Conservation (phyloP, 2,797 vertebrate species). For the Mustela erminea region DNA sequence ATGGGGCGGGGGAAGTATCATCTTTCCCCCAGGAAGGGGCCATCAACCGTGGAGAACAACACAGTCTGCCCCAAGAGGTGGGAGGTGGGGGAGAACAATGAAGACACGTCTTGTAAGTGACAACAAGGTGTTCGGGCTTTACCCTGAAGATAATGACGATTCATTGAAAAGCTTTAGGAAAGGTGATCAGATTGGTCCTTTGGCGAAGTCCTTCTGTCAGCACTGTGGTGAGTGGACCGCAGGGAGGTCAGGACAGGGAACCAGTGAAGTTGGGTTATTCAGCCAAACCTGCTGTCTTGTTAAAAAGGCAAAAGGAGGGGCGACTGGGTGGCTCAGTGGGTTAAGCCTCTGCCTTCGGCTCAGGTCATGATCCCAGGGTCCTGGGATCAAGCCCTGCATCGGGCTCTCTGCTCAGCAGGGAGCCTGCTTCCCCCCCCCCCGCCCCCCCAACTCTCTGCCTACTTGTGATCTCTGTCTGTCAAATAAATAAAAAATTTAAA, state of each 20-base stretch:
- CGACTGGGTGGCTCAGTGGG: too few relatives aligned
- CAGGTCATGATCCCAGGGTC: too few relatives aligned
- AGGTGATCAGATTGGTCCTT: neutral
- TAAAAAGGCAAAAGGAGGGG: neutral
- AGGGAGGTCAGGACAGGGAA: neutral
- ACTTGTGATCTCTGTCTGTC: too few relatives aligned
- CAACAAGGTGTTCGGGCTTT: neutral
- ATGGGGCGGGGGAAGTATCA: neutral
- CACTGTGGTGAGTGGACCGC: accelerated
- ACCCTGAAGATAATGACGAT: neutral
- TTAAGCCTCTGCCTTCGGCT: too few relatives aligned
- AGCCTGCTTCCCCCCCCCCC: too few relatives aligned
- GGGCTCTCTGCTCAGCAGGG: too few relatives aligned
- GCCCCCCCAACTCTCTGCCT: too few relatives aligned
- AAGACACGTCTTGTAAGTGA: neutral
- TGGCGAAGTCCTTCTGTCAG: neutral
- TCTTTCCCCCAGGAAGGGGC: neutral
- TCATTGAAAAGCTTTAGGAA: neutral
- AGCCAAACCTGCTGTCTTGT: neutral
- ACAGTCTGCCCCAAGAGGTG: neutral
- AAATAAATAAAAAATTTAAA: too few relatives aligned
- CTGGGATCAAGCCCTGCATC: too few relatives aligned
- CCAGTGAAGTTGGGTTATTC: neutral
- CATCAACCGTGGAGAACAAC: neutral
- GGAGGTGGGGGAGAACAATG: neutral